Base-by-base conservation (phyloP, 2,888 invertebrate species). In the Folsomia manolachei region DNA sequence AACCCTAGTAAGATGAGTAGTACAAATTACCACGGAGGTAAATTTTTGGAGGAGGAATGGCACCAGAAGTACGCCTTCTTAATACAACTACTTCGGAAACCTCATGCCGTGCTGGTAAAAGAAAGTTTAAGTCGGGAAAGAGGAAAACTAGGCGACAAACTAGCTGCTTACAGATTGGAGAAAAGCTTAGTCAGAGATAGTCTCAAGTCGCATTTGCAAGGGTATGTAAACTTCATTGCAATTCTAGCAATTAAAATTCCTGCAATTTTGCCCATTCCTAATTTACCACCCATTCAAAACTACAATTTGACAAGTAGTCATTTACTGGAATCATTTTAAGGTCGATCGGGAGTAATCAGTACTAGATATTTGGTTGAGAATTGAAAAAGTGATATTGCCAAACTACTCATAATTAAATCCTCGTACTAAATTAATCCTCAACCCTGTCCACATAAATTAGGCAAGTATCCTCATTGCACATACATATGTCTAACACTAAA, bases 11-110 rank as follows among this genome's bases (percentile, higher is more conserved):
- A 39, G 7, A 39, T 39, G 39, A 39, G 39, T 39, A 39, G 60
- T 9, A 60, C 9, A 4, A 60, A n/a, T 21, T n/a, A n/a, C n/a
- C 19, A 19, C 60, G 21, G 60, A 19, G 56, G 56, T 7, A 27
- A 23, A 52, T 66, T 70, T 24, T 69, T 74, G 19, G 80, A 80
- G 21, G 79, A 75, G 23, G 80, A 80, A 67, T 80, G 78, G 78
- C 80, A 80, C 63, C 79, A 80, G 52, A 80, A 80, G 65, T 80
- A 79, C 72, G 80, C 80, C 4, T 80, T 80, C 60, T 78, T 80
- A 27, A 77, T 80, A 9, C 77, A 78, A 7, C 75, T 80, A 7
- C 68, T 80, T 0, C 62, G 79, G 51, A 79, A 78, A 64, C 80
- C 80, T 9, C 79, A 79, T 56, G 68, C 74, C 14, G 74, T 80